These are phyloP conservation scores for Acromyrmex echinatior DNA, from an alignment of 1,140 invertebrate genomes.

Conservation along the genomic window DNA sequence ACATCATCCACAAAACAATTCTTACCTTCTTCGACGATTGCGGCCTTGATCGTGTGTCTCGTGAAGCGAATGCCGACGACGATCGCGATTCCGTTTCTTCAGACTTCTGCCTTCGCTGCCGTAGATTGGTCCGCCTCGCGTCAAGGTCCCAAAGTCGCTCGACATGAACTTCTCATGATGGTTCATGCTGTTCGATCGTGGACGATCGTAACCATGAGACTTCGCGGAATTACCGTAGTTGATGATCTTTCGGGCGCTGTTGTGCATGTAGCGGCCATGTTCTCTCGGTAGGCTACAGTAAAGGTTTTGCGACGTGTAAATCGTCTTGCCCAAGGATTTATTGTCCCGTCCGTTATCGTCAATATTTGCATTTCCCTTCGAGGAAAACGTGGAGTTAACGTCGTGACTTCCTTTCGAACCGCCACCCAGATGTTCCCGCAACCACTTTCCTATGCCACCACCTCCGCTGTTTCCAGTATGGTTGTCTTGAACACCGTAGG, in stretches of 20 bases:
- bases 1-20: neutral
- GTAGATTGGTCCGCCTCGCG: slow-evolving; percentile 80
- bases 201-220: slow-evolving; percentile 71
- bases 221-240: slow-evolving; percentile 68
- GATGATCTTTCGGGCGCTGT: slow-evolving; percentile 72
- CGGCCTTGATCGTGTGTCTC: slow-evolving; percentile 77
- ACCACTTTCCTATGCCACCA: slow-evolving; percentile 83
- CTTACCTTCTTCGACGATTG: slow-evolving; percentile 81
- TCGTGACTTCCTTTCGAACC: slow-evolving; percentile 79
- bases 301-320: slow-evolving; percentile 82
- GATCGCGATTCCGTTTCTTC: slow-evolving; percentile 80
- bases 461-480: slow-evolving; percentile 70
- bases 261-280: slow-evolving; percentile 75
- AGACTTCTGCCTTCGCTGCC: slow-evolving; percentile 81
- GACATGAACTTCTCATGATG: slow-evolving; percentile 76
- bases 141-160: slow-evolving; percentile 73
- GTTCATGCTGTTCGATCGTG: slow-evolving; percentile 73
- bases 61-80: slow-evolving; percentile 82
- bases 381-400: slow-evolving; percentile 52
- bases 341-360: slow-evolving; percentile 68
- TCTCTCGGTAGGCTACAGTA: slow-evolving; percentile 83
- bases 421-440: slow-evolving; percentile 81
- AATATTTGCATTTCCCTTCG: slow-evolving; percentile 64
- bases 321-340: slow-evolving; percentile 77
- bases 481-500: slow-evolving; percentile 55